Base-by-base conservation (phyloP, 2,888 invertebrate genomes). In the Drosophila formosana region DNA sequence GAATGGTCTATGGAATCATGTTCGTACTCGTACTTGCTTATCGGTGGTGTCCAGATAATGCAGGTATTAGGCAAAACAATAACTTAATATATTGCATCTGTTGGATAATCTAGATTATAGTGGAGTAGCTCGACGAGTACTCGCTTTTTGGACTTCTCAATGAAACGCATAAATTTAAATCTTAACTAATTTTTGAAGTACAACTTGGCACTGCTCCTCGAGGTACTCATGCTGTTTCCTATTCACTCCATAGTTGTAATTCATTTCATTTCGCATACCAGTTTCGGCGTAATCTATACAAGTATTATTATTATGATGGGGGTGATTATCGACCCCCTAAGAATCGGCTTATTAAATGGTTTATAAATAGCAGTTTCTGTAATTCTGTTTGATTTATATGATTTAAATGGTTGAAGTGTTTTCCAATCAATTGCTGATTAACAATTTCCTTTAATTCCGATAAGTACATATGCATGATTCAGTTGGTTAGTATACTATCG, bases 41-140 rank as follows among this genome's bases (percentile, higher is more conserved):
- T 82, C 82, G 46, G 55, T 6, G 7, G 28, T 50, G 34, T 18
- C 7, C 18, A 51, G 74, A 78, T 74, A 66, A 66, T 43, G 49
- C 11, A 52, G 4, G 26, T 47, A 64, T 37, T 11, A 49, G 13
- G 41, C 34, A 68, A 81, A 66, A 53, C 50, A 64, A 57, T 49
- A 13, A 3, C 26, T 18, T 61, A 68, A 88, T 79, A 75, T 66
- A 88, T 85, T 67, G 64, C 79, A 85, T 53, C 28, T 6, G n/a
- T 3, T 37, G 18, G 32, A 41, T 46, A 45, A 41, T 51, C 23
- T 13, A 39, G 51, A 62, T 63, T 30, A 49, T 25, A 53, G 37
- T 37, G 37, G 37, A 37, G 25, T 39, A 26, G 23, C 9, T 26
- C 11, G n/a, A 37, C 11, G 37, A 37, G 37, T 13, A 28, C 45